A percentile compares a stretch with the other conserved stretches of the same genome.
Evolutionary conservation across 2,888 invertebrate genomes (phyloP).

Genomic region (Darwinula stevensoni): DNA sequence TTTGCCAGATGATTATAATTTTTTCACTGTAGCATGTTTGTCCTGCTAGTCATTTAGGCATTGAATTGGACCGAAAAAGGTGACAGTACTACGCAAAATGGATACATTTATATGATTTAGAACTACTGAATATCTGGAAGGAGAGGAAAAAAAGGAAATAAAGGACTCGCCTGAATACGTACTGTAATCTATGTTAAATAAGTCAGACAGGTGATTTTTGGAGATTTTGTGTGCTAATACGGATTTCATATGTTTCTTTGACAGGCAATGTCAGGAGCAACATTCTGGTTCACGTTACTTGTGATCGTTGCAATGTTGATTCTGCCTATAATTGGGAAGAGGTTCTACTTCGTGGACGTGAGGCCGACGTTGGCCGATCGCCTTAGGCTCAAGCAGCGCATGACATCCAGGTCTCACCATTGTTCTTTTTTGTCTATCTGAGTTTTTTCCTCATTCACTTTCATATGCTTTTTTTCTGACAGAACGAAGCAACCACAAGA

Average conservation of each 20-base stretch:
- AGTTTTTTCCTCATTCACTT: not conserved
- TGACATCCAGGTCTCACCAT: slow-evolving; percentile 9
- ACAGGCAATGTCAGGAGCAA: slow-evolving; percentile 56
- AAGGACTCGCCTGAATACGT: too few relatives aligned
- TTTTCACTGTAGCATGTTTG: too few relatives aligned
- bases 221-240: too few relatives aligned
- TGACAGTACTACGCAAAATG: too few relatives aligned
- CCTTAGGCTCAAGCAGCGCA: slow-evolving; percentile 44
- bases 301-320: slow-evolving; percentile 41
- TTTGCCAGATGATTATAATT: too few relatives aligned
- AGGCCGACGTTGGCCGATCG: slow-evolving; percentile 72
- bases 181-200: too few relatives aligned
- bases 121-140: too few relatives aligned
- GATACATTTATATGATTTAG: too few relatives aligned
- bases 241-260: not conserved
- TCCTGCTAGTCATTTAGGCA: too few relatives aligned
- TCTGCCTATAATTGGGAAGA: slow-evolving; percentile 72
- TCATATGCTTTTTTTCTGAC: not conserved
- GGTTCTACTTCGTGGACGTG: slow-evolving; percentile 75
- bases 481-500: slow-evolving; percentile 32
- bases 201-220: too few relatives aligned
- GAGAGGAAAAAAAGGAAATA: too few relatives aligned
- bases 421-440: not conserved
- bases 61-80: too few relatives aligned
- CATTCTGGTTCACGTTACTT: slow-evolving; percentile 36